Percentiles rank a stretch among this genome's conserved stretches.
These are phyloP conservation scores for Phocoena sinus DNA, from an alignment of 2,113 vertebrate genomes.

Conservation along the genomic window DNA sequence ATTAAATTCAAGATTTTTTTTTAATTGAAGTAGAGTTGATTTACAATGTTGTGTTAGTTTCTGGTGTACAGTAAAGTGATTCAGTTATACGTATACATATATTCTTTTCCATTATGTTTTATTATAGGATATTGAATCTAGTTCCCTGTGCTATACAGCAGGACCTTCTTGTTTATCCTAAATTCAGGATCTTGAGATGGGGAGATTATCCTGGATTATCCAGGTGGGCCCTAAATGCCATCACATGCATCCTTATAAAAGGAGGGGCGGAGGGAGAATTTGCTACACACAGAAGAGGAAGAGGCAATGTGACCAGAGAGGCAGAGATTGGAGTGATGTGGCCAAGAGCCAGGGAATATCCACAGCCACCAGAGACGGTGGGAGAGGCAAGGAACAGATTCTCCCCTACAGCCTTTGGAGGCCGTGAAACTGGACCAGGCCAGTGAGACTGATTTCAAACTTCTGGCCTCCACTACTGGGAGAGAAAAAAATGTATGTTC, in stretches of 20 bases:
- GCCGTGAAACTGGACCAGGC: too few species aligned
- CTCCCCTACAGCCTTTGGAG: neutral
- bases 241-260: neutral
- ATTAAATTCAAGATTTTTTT: neutral
- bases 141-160: neutral
- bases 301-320: neutral
- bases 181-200: neutral
- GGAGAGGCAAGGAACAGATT: neutral
- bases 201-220: neutral
- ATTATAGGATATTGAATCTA: neutral
- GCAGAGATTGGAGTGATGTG: accelerated
- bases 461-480: neutral
- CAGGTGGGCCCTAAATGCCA: neutral
- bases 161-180: neutral
- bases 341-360: neutral
- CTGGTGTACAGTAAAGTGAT: neutral
- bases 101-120: neutral
- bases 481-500: neutral
- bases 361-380: neutral
- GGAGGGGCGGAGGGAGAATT: neutral
- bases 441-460: neutral
- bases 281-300: neutral
- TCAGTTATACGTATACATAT: neutral
- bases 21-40: neutral
- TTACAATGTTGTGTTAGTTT: neutral